Conservation (phyloP, 2,113 vertebrate species). For the Myiozetetes cayanensis region DNA sequence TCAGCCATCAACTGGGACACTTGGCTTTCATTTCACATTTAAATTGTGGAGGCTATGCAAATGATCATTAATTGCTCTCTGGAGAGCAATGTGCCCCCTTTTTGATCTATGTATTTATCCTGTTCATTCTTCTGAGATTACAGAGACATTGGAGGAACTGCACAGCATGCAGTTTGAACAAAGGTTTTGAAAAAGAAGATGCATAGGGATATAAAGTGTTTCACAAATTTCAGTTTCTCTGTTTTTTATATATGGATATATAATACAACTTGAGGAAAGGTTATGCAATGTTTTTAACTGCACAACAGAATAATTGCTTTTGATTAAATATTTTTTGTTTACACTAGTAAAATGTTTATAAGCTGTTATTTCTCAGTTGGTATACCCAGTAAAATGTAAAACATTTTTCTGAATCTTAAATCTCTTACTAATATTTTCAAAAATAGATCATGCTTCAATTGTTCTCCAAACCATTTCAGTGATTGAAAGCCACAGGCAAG, state of each 20-base stretch:
- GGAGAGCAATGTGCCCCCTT: background rate
- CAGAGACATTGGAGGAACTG: background rate
- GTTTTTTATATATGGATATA: background rate
- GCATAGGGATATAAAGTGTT: background rate
- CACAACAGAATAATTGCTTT: background rate
- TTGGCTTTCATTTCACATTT: background rate
- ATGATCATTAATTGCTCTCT: constrained; percentile 50
- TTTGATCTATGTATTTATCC: constrained; percentile 9
- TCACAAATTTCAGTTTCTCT: background rate
- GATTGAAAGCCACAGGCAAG: background rate
- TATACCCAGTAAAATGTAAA: background rate
- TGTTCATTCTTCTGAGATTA: background rate
- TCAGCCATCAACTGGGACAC: background rate
- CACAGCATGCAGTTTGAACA: background rate
- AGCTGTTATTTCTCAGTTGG: background rate
- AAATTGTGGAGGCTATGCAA: constrained; percentile 12
- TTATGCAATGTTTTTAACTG: background rate
- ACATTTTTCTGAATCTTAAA: background rate
- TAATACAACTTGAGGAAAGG: background rate
- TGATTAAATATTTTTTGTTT: background rate
- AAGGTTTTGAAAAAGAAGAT: background rate
- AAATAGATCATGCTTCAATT: background rate
- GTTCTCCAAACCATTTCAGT: background rate
- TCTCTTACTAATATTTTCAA: background rate
- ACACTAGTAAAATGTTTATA: background rate